Percentiles rank a stretch among this genome's conserved stretches.
phyloP scores from a whole-genome alignment of 2,113 vertebrate genomes.

The Oreotrochilus melanogaster region DNA sequence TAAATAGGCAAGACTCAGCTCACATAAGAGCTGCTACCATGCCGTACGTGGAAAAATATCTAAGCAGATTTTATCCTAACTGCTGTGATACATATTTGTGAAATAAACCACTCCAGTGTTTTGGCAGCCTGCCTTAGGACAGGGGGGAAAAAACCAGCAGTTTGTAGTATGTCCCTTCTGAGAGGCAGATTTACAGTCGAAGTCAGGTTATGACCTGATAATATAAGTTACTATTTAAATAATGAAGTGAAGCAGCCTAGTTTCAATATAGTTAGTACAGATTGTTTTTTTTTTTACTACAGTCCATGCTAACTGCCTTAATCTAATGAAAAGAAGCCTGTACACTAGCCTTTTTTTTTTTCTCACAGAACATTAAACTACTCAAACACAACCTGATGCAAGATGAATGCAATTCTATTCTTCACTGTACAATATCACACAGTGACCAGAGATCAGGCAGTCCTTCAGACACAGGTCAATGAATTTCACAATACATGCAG shows the following conservation, averaged over 20 bases:
- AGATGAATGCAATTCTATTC: not conserved
- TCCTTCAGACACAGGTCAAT: not conserved
- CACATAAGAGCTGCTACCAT: not conserved
- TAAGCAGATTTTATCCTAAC: not conserved
- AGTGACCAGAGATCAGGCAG: not conserved
- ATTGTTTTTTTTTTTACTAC: not conserved
- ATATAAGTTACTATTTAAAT: not conserved
- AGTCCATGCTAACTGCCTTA: not conserved
- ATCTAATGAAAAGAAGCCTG: not conserved
- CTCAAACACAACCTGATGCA: not conserved
- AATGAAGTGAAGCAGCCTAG: not conserved
- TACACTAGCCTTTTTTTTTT: not conserved
- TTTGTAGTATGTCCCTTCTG: not conserved
- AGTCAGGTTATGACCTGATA: not conserved
- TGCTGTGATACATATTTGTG: not conserved
- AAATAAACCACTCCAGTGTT: not conserved
- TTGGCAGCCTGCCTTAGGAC: not conserved
- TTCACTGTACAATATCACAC: fast-evolving
- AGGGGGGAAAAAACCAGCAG: fast-evolving
- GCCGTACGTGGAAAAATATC: not conserved
- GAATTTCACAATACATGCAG: not conserved
- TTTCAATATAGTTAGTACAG: not conserved
- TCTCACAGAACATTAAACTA: not conserved
- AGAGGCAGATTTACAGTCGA: not conserved
- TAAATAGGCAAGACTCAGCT: not conserved